A percentile compares a stretch with the other conserved stretches of the same genome.
Conservation (phyloP, 2,797 vertebrate species). For the Crenuchus spilurus region DNA sequence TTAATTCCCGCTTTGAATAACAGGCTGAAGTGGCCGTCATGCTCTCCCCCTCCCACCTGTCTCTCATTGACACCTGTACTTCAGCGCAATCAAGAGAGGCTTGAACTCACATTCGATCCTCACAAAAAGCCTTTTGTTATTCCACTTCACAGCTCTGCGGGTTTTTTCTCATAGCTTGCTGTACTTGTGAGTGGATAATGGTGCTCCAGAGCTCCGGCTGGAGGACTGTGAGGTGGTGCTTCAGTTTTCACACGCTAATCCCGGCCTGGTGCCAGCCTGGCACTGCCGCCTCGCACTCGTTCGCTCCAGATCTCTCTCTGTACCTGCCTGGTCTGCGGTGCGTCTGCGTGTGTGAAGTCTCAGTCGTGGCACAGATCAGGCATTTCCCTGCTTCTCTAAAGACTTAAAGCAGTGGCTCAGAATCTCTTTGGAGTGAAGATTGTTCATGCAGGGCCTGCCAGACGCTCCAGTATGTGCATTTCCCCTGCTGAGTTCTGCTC, state of each 20-base stretch:
- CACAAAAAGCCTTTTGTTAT: conserved; percentile 75
- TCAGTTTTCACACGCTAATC: conserved; percentile 76
- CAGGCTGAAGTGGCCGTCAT: conserved; percentile 60
- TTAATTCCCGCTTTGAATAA: conserved; percentile 61
- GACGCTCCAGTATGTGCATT: conserved; percentile 2
- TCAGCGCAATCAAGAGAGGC: conserved; percentile 73
- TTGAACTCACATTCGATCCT: conserved; percentile 75
- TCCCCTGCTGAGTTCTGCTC: conserved; percentile 28
- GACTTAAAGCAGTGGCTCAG: background rate
- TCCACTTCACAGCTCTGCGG: conserved; percentile 69
- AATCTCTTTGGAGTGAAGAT: conserved; percentile 13
- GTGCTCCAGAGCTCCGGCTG: conserved; percentile 70
- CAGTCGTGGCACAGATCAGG: background rate
- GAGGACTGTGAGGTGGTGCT: conserved; percentile 74
- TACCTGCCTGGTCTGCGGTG: conserved; percentile 1
- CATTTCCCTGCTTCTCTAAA: background rate
- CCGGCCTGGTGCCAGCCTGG: conserved; percentile 59
- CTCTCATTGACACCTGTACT: conserved; percentile 61
- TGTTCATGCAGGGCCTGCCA: conserved; percentile 6
- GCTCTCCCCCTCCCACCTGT: conserved; percentile 53
- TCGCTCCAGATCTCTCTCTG: conserved; percentile 27
- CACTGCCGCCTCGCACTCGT: background rate
- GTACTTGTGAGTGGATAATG: conserved; percentile 73
- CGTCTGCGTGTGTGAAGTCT: background rate
- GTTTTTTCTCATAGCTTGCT: conserved; percentile 57